Evolutionary conservation across 1,140 invertebrate genomes (phyloP).

Genomic region (Asbolus verrucosus): DNA sequence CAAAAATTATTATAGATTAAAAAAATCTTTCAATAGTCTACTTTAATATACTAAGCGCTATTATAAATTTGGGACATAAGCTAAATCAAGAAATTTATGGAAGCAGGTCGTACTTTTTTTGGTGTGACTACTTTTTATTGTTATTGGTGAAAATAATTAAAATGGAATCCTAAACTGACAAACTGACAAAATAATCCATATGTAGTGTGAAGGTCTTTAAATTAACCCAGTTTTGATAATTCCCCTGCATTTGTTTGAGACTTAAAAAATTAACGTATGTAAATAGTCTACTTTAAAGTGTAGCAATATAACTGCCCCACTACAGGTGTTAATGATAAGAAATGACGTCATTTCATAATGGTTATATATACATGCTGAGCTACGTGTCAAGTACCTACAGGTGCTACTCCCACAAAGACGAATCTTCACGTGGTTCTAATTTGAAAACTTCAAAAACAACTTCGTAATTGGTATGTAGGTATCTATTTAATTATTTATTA

Average conservation of each 20-base stretch:
- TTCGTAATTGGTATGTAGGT: background rate
- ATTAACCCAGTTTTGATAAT: conserved; percentile 39
- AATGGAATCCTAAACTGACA: too few species aligned
- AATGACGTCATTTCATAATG: conserved; percentile 56
- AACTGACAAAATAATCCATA: too few species aligned
- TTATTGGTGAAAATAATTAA: too few species aligned
- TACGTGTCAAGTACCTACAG: conserved; percentile 53
- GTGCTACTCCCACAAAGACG: conserved; percentile 46
- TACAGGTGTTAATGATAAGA: conserved; percentile 59
- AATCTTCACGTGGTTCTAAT: conserved; percentile 12
- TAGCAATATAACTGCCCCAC: conserved; percentile 50
- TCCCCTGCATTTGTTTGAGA: conserved; percentile 15
- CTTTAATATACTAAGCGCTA: too few species aligned
- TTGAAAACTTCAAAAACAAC: background rate
- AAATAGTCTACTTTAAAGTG: conserved; percentile 33
- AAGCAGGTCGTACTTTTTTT: too few species aligned
- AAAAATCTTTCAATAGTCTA: too few species aligned
- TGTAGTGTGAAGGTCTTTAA: background rate
- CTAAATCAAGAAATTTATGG: too few species aligned
- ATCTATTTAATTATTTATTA: too few species aligned
- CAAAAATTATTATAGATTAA: too few species aligned
- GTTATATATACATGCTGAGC: conserved; percentile 55
- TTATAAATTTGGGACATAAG: too few species aligned
- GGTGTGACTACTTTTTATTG: too few species aligned
- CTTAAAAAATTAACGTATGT: conserved; percentile 27